Percentiles rank a stretch among this genome's conserved stretches.
Evolutionary conservation across 1,140 invertebrate genomes (phyloP).

Genomic region (Glossosoma conforme): DNA sequence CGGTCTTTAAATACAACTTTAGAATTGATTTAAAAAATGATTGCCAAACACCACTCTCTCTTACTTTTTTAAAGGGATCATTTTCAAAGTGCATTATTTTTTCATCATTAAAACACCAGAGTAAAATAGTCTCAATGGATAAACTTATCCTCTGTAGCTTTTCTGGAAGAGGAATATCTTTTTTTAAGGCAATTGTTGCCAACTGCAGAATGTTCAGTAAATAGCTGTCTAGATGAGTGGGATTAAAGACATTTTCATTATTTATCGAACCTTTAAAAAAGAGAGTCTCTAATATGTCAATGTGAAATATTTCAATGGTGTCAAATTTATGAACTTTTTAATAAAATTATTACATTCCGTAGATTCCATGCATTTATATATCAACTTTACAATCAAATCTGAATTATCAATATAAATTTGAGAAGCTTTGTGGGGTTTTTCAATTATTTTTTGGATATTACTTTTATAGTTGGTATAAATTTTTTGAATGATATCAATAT

Average conservation of each 20-base stretch:
- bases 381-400: constrained; percentile 47
- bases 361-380: constrained; percentile 52
- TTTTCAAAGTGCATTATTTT: constrained; percentile 37
- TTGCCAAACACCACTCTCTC: constrained; percentile 56
- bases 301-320: constrained; percentile 51
- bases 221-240: constrained; percentile 49
- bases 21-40: constrained; percentile 61
- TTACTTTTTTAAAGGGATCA: constrained; percentile 45
- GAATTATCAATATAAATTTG: constrained; percentile 54
- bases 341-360: constrained; percentile 51
- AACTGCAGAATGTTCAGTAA: constrained; percentile 53
- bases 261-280: constrained; percentile 47
- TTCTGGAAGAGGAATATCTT: constrained; percentile 39
- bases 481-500: constrained; percentile 41
- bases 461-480: constrained; percentile 55
- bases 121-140: constrained; percentile 39
- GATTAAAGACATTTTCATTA: constrained; percentile 35
- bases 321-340: constrained; percentile 57
- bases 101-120: constrained; percentile 31
- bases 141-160: constrained; percentile 43
- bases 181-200: constrained; percentile 51
- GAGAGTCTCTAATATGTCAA: constrained; percentile 49
- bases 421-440: constrained; percentile 60
- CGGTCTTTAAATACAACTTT: constrained; percentile 57
- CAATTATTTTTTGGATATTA: constrained; percentile 54